Evolutionary conservation across 53 echinoderm and acorn worm genomes (phyloP).

Genomic region (Paracentrotus lividus): DNA sequence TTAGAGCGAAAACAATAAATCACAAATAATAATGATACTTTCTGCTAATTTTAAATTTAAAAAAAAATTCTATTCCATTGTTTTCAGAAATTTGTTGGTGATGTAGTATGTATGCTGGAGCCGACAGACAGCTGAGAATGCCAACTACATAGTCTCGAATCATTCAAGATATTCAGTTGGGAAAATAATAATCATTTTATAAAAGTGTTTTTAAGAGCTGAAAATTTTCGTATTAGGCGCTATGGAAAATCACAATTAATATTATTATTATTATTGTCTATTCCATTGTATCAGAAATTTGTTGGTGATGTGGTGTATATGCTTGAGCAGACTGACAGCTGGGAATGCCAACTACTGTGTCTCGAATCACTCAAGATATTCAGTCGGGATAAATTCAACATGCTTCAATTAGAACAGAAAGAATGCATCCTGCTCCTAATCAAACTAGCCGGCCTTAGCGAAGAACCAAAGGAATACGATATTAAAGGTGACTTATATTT

Average conservation of each 20-base stretch:
- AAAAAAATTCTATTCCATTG: too few relatives aligned
- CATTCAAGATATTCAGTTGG: constrained; percentile 89
- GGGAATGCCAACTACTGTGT: constrained; percentile 88
- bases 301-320: constrained; percentile 79
- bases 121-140: constrained; percentile 78
- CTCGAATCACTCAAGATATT: constrained; percentile 91
- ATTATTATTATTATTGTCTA: neutral
- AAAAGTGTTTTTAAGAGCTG: too few relatives aligned
- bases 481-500: too few relatives aligned
- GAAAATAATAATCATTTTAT: too few relatives aligned
- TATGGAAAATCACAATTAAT: neutral
- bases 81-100: constrained; percentile 88
- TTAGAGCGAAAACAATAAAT: too few relatives aligned
- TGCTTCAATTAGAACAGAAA: constrained; percentile 83
- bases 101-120: constrained; percentile 76
- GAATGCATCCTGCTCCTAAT: constrained; percentile 82
- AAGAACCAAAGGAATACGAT: constrained; percentile 70
- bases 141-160: constrained; percentile 86
- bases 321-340: constrained; percentile 70
- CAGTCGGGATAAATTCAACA: constrained; percentile 86
- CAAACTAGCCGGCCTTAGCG: constrained; percentile 84
- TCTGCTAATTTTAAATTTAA: too few relatives aligned
- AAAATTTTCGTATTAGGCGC: too few relatives aligned
- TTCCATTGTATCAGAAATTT: constrained; percentile 81
- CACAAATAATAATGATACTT: too few relatives aligned